Percentiles rank a stretch among this genome's conserved stretches.
phyloP scores from a whole-genome alignment of 2,888 invertebrate species.

The Lasioglossum villosulum region DNA sequence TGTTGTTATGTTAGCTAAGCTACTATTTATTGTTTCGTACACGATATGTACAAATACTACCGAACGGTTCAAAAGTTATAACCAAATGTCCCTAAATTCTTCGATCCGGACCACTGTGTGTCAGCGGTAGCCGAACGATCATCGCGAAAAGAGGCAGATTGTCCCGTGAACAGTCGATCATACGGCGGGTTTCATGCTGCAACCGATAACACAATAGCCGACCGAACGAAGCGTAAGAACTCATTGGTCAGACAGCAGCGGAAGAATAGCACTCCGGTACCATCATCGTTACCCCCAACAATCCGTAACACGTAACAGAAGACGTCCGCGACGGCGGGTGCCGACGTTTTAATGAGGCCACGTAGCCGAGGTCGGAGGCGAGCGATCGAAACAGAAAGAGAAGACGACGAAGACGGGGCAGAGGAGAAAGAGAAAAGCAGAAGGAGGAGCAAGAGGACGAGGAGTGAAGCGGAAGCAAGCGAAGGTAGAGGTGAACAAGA shows the following conservation, averaged over 20 bases:
- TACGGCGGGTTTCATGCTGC: background rate
- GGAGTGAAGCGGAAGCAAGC: constrained; percentile 43
- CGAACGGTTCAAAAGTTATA: no score
- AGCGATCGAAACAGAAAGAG: constrained; percentile 28
- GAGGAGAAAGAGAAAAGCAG: background rate
- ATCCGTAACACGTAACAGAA: constrained; percentile 42
- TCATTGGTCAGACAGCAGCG: constrained; percentile 25
- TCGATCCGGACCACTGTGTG: no score
- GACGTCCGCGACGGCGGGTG: constrained; percentile 47
- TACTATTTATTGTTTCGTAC: no score
- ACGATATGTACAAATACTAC: no score
- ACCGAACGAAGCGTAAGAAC: constrained; percentile 4
- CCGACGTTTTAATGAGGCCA: constrained; percentile 68
- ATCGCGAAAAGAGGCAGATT: background rate
- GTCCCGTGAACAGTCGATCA: background rate
- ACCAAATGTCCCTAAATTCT: no score
- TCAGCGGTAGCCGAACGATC: background rate
- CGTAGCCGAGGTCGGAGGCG: constrained; percentile 51
- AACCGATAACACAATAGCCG: constrained; percentile 4
- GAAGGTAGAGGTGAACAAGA: constrained; percentile 72
- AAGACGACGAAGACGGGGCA: constrained; percentile 3
- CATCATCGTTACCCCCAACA: constrained; percentile 54
- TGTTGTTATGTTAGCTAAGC: no score
- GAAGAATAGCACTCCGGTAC: constrained; percentile 42
- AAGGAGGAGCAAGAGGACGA: background rate